Evolutionary conservation across 2,113 vertebrate genomes (phyloP), one percentile per base, ranked within the genome.

Genomic region (Hemiprocne comata): DNA sequence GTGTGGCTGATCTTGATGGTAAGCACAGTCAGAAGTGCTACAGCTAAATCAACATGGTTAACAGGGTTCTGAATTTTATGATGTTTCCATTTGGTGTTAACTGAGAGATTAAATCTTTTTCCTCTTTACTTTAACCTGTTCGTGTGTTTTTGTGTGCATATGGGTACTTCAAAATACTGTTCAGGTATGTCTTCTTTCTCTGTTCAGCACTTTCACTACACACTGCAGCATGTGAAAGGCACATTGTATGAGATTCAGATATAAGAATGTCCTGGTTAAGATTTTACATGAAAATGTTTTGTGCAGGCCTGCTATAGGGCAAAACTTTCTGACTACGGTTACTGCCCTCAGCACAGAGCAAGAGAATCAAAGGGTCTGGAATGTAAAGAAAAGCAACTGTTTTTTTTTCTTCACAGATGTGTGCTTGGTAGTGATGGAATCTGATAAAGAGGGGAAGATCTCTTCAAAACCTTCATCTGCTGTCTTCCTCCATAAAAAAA

Each of bases 401-500:
- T 75, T 50, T 91, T 87, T 94, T 38, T 29, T 94, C 24, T 89
- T 83, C 55, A 81, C 83, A 97, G 97, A 97, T 61, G 50, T 66
- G 1, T 94, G 92, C 64, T 89, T 96, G 78, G 93, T 84, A 77
- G 83, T 84, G 3, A 70, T 91, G 78, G 96, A 98, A 42, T 95
- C 88, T 76, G 96, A 97, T 46, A 97, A 97, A 87, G 95, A 97
- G n/a, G 85, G 91, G 42, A 96, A 95, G 31, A 48, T 26, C 13
- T 87, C 94, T 89, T 90, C 95, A 65, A 94, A 95, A 69, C 24
- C 90, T 82, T 91, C 67, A 0, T 57, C 90, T 77, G 60, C 81
- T 51, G 73, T 90, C 70, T 78, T 96, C 28, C 91, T 96, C 54
- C 87, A 93, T 88, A 97, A 97, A 69, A 97, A 98, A 85, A 2